phyloP scores from a whole-genome alignment of 2,113 vertebrate genomes.

The Gymnocephalus cernua region DNA sequence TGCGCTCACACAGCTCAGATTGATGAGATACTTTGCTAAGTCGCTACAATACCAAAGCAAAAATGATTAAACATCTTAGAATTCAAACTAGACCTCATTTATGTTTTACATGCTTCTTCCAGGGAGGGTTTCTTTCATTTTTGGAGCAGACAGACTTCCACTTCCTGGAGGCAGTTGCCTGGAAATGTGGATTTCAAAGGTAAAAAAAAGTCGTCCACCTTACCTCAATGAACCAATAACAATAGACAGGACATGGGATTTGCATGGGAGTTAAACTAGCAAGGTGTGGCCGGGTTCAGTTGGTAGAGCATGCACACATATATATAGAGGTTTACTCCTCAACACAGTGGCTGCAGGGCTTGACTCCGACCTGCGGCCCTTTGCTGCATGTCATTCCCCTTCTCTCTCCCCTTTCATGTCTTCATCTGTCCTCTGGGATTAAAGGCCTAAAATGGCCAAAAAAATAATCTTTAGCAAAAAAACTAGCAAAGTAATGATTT shows the following conservation, averaged over 20 bases:
- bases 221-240: background rate
- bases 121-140: background rate
- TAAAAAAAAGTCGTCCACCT: no score
- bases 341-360: rapidly evolving
- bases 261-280: no score
- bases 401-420: no score
- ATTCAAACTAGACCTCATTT: background rate
- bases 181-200: background rate
- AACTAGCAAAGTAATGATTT: background rate
- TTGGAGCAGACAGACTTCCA: background rate
- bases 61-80: background rate
- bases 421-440: no score
- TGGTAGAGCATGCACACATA: no score
- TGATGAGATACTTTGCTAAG: constrained; percentile 18
- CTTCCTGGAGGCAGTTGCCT: background rate
- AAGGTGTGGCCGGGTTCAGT: no score
- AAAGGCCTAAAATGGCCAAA: no score
- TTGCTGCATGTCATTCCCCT: no score
- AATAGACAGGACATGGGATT: background rate
- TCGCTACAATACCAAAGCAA: background rate
- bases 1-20: constrained; percentile 9
- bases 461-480: no score
- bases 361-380: no score
- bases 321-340: no score
- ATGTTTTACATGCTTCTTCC: background rate